Base-by-base conservation (phyloP, 2,797 vertebrate species). In the Enteromius paludinosus region DNA sequence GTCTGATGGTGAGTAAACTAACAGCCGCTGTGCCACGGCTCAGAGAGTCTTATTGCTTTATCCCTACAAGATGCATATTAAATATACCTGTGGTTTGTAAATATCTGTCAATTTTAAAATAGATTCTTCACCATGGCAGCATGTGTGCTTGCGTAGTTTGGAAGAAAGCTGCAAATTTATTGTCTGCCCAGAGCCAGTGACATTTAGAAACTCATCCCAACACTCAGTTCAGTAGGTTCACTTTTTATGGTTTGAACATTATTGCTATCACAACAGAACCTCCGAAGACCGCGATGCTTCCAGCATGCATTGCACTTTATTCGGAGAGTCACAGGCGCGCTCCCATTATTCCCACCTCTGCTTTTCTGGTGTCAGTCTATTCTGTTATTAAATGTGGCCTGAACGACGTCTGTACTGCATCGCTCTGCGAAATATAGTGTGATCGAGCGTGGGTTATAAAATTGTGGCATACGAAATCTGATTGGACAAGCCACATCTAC, bases 161-260 rank as follows among this genome's bases (percentile, higher is more conserved):
- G 56, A 71, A 72, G 69, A 81, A 72, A 35, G 28, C 59, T 15
- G 80, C 72, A 66, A 38, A 74, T 82, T 23, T 66, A 54, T 66
- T n/a, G 47, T 79, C n/a, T 18, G 45, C 43, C 52, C 35, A 66
- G 47, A 75, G 61, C 61, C 71, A 65, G 66, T 71, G 59, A 78
- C 82, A 73, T 65, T 78, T 71, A 72, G 30, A 85, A 47, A 68
- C 61, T 85, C 41, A 25, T 72, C 75, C 45, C 38, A 65, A 49
- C 68, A 14, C 64, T 75, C 20, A 81, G 54, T 62, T 61, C 54
- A 81, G 23, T 30, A 47, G 52, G 56, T 54, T 49, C 64, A 20
- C 28, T 73, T 30, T 41, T 72, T 69, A 78, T 25, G 49, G 25
- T n/a, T 68, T 8, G 61, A 75, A 49, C 8, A 43, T 56, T 78